These are phyloP conservation scores for Danio rerio DNA, from an alignment of 2,113 vertebrate genomes.

Conservation along the genomic window GRCz12tu NC_133179.1:22734001-22734500, in stretches of 20 bases:
- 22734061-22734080: not conserved
- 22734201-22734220: not conserved
- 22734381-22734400: constrained; percentile 11
- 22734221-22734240: not conserved
- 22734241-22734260: too few species aligned
- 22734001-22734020: not conserved
- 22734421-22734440: constrained; percentile 53
- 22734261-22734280: not conserved
- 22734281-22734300: not conserved
- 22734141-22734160: constrained; percentile 1
- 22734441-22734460: constrained; percentile 55
- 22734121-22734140: not conserved
- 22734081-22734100: constrained; percentile 34
- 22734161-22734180: not conserved
- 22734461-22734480: constrained; percentile 67
- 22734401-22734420: constrained; percentile 48
- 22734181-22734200: not conserved
- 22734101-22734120: constrained; percentile 16
- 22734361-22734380: constrained; percentile 44
- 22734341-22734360: constrained; percentile 31
- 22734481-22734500: constrained; percentile 63
- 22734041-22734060: constrained; percentile 24
- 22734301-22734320: constrained; percentile 30
- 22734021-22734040: constrained; percentile 56
- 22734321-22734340: constrained; percentile 33